A percentile compares a stretch with the other conserved stretches of the same genome.
Conservation (phyloP, 2,888 invertebrate genomes). For the Pteria penguin region DNA sequence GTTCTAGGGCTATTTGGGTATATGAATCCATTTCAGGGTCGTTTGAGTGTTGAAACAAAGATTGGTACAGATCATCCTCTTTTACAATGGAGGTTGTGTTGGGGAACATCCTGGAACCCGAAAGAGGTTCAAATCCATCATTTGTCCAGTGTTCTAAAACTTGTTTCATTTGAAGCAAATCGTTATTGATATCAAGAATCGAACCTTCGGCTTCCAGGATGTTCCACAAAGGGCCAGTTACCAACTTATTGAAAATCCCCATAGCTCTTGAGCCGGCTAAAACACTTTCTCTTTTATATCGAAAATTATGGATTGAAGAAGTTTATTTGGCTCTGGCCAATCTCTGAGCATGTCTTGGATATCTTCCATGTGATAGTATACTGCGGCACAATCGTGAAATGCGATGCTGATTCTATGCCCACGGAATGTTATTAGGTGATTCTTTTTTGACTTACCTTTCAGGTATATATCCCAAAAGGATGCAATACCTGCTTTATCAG, state of each 20-base stretch:
- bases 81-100: not conserved
- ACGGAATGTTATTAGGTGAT: not conserved
- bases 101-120: not conserved
- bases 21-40: slow-evolving; percentile 26
- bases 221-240: slow-evolving; percentile 25
- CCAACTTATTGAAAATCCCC: slow-evolving; percentile 19
- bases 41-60: too few relatives aligned
- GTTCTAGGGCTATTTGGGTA: slow-evolving; percentile 32
- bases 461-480: too few relatives aligned
- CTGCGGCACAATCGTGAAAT: slow-evolving; percentile 13
- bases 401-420: slow-evolving; percentile 28
- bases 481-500: too few relatives aligned
- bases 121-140: not conserved
- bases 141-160: slow-evolving; percentile 1
- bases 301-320: slow-evolving; percentile 29
- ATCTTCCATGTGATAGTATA: slow-evolving; percentile 37
- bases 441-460: too few relatives aligned
- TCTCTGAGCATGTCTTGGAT: slow-evolving; percentile 30
- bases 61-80: not conserved
- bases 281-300: slow-evolving; percentile 34
- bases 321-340: slow-evolving; percentile 26
- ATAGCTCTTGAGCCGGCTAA: slow-evolving; percentile 35
- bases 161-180: slow-evolving; percentile 22
- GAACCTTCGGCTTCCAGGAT: slow-evolving; percentile 39
- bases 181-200: slow-evolving; percentile 25